Base-by-base conservation (phyloP, 2,888 invertebrate genomes). In the Altica lythri region DNA sequence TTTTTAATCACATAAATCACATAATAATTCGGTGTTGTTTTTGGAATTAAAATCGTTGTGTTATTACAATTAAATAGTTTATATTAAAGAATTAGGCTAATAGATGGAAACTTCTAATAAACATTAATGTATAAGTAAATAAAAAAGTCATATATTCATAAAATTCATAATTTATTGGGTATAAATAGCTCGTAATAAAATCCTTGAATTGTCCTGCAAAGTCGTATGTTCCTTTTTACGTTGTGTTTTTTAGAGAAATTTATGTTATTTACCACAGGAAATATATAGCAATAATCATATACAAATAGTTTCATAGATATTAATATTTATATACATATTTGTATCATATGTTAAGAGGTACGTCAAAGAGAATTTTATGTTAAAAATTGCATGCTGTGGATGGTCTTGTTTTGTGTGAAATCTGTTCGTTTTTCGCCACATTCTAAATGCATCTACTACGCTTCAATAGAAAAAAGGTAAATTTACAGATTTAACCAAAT, bases 271-370 rank as follows among this genome's bases (percentile, higher is more conserved):
- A 74, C 71, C 71, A 72, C 69, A 69, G 69, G 68, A 71, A 73
- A 71, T 72, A 73, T 71, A 75, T 74, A 75, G 74, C 74, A 75
- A 75, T 75, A 75, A 75, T 70, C 71, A 70, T 69, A 72, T 72
- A 69, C 70, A 72, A 69, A 71, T 70, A 69, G 68, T 64, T 59
- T 58, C 63, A 66, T 67, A 67, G 66, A 66, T 61, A 58, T 57
- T 63, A 63, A 65, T 67, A 67, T 67, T 66, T 68, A 67, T 66
- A 65, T 63, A 63, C 59, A 60, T 57, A 60, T 60, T 59, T 54
- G 56, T 56, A 59, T 48, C 40, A 58, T 58, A 56, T 46, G 56
- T 56, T 61, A 53, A 56, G 48, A 46, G 56, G 58, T 61, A 54
- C 49, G 54, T 58, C 61, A 46, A 56, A 55, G 48, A 54, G 38